Base-by-base conservation (phyloP, 2,797 vertebrate species). In the Kryptopterus vitreolus region DNA sequence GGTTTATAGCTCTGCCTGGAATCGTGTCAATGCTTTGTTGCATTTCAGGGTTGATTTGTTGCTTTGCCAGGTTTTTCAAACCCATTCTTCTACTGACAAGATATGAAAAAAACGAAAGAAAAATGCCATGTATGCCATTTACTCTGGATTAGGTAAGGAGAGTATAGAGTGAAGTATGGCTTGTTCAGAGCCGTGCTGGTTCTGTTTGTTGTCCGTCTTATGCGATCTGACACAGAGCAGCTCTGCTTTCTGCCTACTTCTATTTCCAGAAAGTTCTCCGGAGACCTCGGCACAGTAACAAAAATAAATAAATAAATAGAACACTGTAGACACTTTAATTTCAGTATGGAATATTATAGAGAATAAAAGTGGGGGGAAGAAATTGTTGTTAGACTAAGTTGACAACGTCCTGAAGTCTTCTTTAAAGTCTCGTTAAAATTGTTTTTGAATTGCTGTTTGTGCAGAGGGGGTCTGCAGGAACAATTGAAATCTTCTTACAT, bases 131-230 rank as follows among this genome's bases (percentile, higher is more conserved):
- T 18, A 74, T 58, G 55, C 9, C 66, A 55, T 80, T 80, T 65
- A 74, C 50, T 52, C n/a, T 74, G 48, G 58, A 85, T 78, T 84
- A 24, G 76, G 79, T 82, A 86, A 81, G 78, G n/a, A 81, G 18
- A 73, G 82, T 85, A 90, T 88, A 87, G 52, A 78, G 50, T 53
- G 75, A 88, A 89, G 85, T 72, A 84, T 70, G 5, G 83, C 82
- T 90, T 90, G 91, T 88, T 90, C 90, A 92, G 89, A 91, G 91
- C 76, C 66, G 81, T 82, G 86, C 88, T 90, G 88, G 90, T 90
- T 91, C 85, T 92, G 92, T 91, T 93, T 90, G 90, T 87, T 89
- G 79, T 89, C 88, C 87, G 87, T 87, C 82, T 61, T 86, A 87
- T 90, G 82, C 73, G 86, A 78, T 18, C 76, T 89, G 88, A 89